phyloP scores from a whole-genome alignment of 2,113 vertebrate species.

The Ia io region DNA sequence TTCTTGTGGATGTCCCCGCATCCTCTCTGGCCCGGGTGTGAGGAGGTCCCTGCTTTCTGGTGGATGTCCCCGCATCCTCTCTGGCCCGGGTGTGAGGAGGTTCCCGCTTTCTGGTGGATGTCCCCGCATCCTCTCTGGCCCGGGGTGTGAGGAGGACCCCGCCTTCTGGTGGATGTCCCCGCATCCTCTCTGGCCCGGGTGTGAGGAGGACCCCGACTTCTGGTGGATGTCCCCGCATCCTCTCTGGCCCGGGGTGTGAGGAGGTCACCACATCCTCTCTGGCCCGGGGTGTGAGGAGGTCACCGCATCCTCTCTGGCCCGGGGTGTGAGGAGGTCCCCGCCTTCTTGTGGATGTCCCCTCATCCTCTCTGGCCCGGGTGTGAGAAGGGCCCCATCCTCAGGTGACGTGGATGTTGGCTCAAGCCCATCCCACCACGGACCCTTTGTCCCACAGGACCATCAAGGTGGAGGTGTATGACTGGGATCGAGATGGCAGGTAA shows the following conservation, averaged over 20 bases:
- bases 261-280: fast-evolving
- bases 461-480: conserved; percentile 97
- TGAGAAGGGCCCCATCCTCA: neutral
- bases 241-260: too few species aligned
- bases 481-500: conserved; percentile 96
- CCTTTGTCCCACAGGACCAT: conserved; percentile 87
- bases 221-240: neutral
- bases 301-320: neutral
- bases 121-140: too few species aligned
- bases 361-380: neutral
- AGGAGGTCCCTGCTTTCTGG: neutral
- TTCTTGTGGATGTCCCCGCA: neutral
- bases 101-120: neutral
- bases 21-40: neutral
- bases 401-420: fast-evolving
- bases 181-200: too few species aligned
- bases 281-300: neutral
- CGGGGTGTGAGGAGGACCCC: neutral
- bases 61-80: too few species aligned
- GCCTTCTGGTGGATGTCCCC: neutral
- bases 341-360: neutral
- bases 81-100: neutral
- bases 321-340: too few species aligned
- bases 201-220: neutral
- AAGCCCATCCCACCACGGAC: neutral